These are phyloP conservation scores for Tigriopus japonicus DNA, from an alignment of 1,140 invertebrate species.

Conservation along the genomic window DNA sequence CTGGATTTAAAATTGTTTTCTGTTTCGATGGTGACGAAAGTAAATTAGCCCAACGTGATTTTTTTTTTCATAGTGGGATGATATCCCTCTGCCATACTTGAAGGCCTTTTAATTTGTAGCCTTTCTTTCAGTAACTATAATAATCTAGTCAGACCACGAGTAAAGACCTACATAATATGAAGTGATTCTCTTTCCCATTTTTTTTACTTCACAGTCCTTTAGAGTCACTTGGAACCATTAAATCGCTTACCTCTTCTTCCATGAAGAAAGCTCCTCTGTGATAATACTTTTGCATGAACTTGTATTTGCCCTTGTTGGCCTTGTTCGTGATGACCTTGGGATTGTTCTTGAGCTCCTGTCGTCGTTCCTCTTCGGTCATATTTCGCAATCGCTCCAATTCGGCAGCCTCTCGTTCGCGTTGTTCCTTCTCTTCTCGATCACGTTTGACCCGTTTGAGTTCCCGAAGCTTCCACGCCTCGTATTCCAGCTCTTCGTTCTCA, in stretches of 20 bases:
- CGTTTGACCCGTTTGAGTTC: constrained; percentile 90
- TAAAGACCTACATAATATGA: too few species aligned
- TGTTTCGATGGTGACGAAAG: too few species aligned
- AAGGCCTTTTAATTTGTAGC: too few species aligned
- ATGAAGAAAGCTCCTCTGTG: constrained; percentile 97
- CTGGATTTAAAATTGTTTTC: too few species aligned
- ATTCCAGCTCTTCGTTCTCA: constrained; percentile 93
- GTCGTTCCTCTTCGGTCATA: constrained; percentile 90
- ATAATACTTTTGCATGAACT: constrained; percentile 98
- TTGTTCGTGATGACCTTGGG: constrained; percentile 88
- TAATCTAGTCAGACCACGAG: too few species aligned
- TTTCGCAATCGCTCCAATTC: constrained; percentile 79
- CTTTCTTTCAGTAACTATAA: too few species aligned
- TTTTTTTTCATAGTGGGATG: too few species aligned
- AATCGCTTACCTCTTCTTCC: constrained; percentile 21
- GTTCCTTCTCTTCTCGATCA: constrained; percentile 60
- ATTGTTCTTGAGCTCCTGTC: constrained; percentile 71
- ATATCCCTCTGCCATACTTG: too few species aligned
- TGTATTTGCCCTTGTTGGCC: constrained; percentile 93
- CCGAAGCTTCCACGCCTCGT: constrained; percentile 90
- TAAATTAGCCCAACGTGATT: too few species aligned
- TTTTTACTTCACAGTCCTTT: too few species aligned
- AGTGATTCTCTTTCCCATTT: too few species aligned
- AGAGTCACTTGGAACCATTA: too few species aligned
- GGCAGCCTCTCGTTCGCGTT: constrained; percentile 42